phyloP scores from a whole-genome alignment of 1,140 invertebrate species.

The Eueides isabella region DNA sequence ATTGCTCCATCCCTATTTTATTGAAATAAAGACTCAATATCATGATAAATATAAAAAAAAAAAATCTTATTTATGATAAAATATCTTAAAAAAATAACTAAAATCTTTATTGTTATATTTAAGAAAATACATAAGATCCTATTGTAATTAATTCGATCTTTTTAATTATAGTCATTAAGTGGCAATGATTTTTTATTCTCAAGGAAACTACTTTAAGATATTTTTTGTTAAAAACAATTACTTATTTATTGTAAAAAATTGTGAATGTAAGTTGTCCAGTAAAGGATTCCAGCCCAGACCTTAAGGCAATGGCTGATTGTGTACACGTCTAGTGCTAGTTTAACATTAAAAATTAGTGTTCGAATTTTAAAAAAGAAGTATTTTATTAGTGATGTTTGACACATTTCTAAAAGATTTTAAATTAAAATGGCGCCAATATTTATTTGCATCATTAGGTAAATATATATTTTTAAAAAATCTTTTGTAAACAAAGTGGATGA shows the following conservation, averaged over 20 bases:
- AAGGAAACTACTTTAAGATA: slow-evolving; percentile 16
- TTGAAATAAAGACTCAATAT: too few relatives aligned
- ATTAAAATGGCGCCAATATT: slow-evolving; percentile 77
- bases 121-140: background rate
- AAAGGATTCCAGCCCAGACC: slow-evolving; percentile 50
- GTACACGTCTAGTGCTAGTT: slow-evolving; percentile 46
- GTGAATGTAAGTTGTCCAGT: slow-evolving; percentile 58
- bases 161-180: slow-evolving; percentile 32
- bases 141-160: slow-evolving; percentile 23
- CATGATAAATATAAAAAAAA: too few relatives aligned
- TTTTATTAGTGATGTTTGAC: slow-evolving; percentile 57
- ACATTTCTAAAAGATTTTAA: slow-evolving; percentile 56
- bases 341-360: slow-evolving; percentile 42
- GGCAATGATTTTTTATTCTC: slow-evolving; percentile 41
- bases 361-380: slow-evolving; percentile 27
- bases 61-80: too few relatives aligned
- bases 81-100: too few relatives aligned
- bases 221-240: slow-evolving; percentile 40
- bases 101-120: too few relatives aligned
- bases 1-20: too few relatives aligned
- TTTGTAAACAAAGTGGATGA: too few relatives aligned
- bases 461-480: slow-evolving; percentile 15
- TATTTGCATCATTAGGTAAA: slow-evolving; percentile 72
- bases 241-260: slow-evolving; percentile 47
- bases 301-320: slow-evolving; percentile 54